These are phyloP conservation scores for Holocentrus rufus DNA, from an alignment of 2,797 vertebrate genomes.

Conservation along the genomic window DNA sequence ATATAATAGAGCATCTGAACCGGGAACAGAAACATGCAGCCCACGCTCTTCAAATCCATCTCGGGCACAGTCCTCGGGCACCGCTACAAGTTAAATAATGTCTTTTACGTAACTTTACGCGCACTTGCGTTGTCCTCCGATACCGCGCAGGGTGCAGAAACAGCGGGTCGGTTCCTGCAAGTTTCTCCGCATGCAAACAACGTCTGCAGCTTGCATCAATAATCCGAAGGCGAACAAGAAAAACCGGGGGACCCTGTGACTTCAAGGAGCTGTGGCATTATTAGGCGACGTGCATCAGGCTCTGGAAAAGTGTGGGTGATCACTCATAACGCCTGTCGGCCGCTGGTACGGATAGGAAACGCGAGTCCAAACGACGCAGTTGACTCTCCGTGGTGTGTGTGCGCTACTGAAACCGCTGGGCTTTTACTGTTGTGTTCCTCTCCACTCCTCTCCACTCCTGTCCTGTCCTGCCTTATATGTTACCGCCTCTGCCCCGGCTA, in stretches of 20 bases:
- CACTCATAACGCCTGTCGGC: conserved; percentile 66
- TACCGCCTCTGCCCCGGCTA: conserved; percentile 65
- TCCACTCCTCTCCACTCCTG: conserved; percentile 18
- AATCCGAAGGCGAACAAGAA: conserved; percentile 36
- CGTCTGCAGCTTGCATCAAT: conserved; percentile 50
- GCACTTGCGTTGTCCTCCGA: conserved; percentile 29
- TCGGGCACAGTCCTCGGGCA: conserved; percentile 52
- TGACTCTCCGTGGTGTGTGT: conserved; percentile 27
- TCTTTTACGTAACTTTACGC: conserved; percentile 40
- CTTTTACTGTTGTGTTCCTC: conserved; percentile 52
- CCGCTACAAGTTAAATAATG: conserved; percentile 6
- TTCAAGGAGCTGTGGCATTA: conserved; percentile 47
- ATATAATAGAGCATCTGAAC: conserved; percentile 86
- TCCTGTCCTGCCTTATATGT: conserved; percentile 67
- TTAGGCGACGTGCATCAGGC: conserved; percentile 41
- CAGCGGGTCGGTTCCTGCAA: conserved; percentile 29
- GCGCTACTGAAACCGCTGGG: conserved; percentile 56
- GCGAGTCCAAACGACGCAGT: conserved; percentile 48
- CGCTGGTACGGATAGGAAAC: conserved; percentile 28
- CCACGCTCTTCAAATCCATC: conserved; percentile 89
- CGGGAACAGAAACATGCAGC: conserved; percentile 87
- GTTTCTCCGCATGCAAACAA: conserved; percentile 46
- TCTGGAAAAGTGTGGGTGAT: conserved; percentile 36
- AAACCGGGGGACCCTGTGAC: conserved; percentile 9
- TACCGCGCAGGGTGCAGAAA: conserved; percentile 5